Conservation (phyloP, 2,797 vertebrate genomes). For the Taenioides sp. region DNA sequence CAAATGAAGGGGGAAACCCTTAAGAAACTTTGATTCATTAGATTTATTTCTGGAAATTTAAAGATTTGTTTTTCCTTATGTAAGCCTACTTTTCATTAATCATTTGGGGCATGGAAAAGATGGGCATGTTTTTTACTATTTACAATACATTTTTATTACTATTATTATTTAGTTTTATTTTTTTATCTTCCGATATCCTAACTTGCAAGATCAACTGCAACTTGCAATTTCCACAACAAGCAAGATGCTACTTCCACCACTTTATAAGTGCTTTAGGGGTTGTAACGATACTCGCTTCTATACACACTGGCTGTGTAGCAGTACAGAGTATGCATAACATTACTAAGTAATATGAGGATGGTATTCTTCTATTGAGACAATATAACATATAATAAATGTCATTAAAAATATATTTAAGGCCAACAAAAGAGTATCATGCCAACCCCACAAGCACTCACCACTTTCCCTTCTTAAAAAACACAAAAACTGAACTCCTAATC, state of each 20-base stretch:
- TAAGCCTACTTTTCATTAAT: neutral
- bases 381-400: neutral
- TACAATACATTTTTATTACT: neutral
- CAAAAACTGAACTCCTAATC: constrained; percentile 26
- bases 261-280: constrained; percentile 44
- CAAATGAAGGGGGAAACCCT: neutral
- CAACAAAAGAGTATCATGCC: constrained; percentile 51
- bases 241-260: constrained; percentile 46
- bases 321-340: too few species aligned
- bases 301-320: too few species aligned
- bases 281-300: constrained; percentile 58
- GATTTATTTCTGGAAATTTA: neutral
- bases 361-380: neutral
- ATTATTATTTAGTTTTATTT: neutral
- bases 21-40: neutral
- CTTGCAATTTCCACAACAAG: constrained; percentile 60
- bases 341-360: neutral
- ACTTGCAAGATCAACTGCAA: constrained; percentile 30
- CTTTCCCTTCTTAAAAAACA: constrained; percentile 22
- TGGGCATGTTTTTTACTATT: constrained; percentile 43
- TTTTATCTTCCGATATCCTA: neutral
- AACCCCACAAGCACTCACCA: constrained; percentile 48
- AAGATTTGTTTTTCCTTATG: neutral
- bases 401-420: neutral
- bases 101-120: constrained; percentile 12